A percentile compares a stretch with the other conserved stretches of the same genome.
These are phyloP conservation scores for Neoarius graeffei DNA, from an alignment of 2,113 vertebrate genomes.

Conservation along the genomic window DNA sequence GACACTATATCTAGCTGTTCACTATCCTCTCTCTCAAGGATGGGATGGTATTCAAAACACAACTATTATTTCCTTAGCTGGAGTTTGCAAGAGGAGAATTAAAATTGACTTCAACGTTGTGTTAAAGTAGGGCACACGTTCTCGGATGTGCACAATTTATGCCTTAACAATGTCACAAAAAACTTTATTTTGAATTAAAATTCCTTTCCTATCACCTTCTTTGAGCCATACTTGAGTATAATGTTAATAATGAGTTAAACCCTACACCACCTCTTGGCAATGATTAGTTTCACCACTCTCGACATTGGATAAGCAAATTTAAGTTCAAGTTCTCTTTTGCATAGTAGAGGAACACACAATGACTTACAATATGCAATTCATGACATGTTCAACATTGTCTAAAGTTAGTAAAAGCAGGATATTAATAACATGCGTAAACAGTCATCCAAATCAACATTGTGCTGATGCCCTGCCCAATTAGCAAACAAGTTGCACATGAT, in stretches of 20 bases:
- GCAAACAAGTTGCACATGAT: not conserved
- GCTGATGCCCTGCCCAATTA: not conserved
- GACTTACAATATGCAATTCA: not conserved
- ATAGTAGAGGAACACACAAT: not conserved
- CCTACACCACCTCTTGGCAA: not conserved
- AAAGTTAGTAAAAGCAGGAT: not conserved
- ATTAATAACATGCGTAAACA: not conserved
- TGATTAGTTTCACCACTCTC: not conserved
- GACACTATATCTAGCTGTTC: slow-evolving; percentile 45
- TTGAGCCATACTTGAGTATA: not conserved
- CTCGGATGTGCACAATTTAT: not conserved
- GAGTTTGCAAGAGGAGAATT: slow-evolving; percentile 43
- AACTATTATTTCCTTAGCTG: slow-evolving; percentile 37
- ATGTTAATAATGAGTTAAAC: not conserved
- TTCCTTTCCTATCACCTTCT: not conserved
- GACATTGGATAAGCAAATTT: not conserved
- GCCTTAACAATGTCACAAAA: not conserved
- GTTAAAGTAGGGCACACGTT: slow-evolving; percentile 37
- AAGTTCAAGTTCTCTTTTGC: slow-evolving; percentile 10
- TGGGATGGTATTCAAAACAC: slow-evolving; percentile 48
- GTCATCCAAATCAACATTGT: not conserved
- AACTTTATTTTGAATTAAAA: not conserved
- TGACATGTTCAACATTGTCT: not conserved
- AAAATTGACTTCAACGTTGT: slow-evolving; percentile 61
- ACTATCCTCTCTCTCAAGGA: slow-evolving; percentile 28